Conservation (phyloP, 1,140 invertebrate genomes). For the Lepidurus couesii region DNA sequence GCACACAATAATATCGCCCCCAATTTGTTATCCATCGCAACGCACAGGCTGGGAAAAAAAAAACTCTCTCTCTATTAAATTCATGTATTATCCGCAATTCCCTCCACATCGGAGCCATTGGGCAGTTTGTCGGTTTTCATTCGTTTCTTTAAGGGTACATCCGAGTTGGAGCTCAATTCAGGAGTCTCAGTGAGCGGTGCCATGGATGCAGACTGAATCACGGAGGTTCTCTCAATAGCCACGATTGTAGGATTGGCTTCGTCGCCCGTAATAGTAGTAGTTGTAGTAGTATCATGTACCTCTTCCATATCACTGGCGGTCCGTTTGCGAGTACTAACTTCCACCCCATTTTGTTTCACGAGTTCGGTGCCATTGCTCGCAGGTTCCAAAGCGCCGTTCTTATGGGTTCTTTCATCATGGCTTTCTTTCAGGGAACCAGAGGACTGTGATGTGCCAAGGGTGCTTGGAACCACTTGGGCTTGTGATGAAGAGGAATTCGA, state of each 20-base stretch:
- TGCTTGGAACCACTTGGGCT: not conserved
- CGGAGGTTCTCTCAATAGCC: constrained; percentile 6
- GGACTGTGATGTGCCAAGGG: not conserved
- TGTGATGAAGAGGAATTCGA: not conserved
- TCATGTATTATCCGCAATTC: not conserved
- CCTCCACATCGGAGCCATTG: constrained; percentile 2
- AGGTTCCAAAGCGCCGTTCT: not conserved
- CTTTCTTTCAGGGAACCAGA: not conserved
- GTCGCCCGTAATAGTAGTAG: not conserved
- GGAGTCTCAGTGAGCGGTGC: not conserved
- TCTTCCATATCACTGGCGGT: constrained; percentile 14
- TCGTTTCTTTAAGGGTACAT: not conserved
- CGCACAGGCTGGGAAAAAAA: not conserved
- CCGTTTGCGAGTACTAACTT: constrained; percentile 1
- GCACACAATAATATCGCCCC: not conserved
- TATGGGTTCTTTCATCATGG: not conserved
- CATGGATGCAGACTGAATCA: not conserved
- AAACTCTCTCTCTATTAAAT: not conserved
- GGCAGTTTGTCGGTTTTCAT: constrained; percentile 9
- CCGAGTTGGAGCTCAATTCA: not conserved
- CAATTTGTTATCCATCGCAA: not conserved
- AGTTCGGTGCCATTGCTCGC: not conserved
- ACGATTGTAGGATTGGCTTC: not conserved
- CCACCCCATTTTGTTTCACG: constrained; percentile 14
- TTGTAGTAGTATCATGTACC: not conserved